These are phyloP conservation scores for Enteromius treurensis DNA, from an alignment of 2,797 vertebrate species.

Conservation along the genomic window DNA sequence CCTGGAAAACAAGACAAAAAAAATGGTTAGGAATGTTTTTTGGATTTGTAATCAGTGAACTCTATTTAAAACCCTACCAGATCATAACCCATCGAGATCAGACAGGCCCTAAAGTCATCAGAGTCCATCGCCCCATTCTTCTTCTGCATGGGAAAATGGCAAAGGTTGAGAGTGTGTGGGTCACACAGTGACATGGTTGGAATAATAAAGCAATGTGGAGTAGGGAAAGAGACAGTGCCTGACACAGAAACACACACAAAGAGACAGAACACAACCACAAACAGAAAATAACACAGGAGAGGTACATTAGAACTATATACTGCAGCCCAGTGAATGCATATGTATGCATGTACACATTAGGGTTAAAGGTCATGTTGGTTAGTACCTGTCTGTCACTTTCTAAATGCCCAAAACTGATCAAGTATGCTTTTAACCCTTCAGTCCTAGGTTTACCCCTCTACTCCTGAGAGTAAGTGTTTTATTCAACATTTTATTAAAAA, in stretches of 20 bases:
- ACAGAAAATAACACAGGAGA: constrained; percentile 5
- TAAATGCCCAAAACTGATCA: constrained; percentile 72
- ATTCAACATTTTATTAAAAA: neutral
- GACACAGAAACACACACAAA: constrained; percentile 39
- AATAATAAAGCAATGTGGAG: constrained; percentile 2
- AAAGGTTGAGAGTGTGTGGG: constrained; percentile 13
- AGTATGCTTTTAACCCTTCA: constrained; percentile 73
- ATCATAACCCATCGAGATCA: constrained; percentile 85
- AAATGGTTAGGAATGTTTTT: neutral
- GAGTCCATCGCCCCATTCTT: constrained; percentile 98
- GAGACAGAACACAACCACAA: constrained; percentile 1
- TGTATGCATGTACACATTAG: neutral
- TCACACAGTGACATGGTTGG: constrained; percentile 1
- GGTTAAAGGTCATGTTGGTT: constrained; percentile 26
- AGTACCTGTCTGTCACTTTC: constrained; percentile 70
- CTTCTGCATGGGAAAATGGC: constrained; percentile 72
- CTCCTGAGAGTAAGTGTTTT: constrained; percentile 49
- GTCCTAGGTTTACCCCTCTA: constrained; percentile 65
- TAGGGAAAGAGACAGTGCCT: constrained; percentile 30
- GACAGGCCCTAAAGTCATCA: constrained; percentile 96
- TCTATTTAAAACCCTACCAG: constrained; percentile 68
- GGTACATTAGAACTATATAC: constrained; percentile 1
- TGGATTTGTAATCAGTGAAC: neutral
- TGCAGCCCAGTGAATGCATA: neutral
- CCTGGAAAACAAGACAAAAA: neutral